Evolutionary conservation across 2,888 invertebrate species (phyloP), one percentile per base, ranked within the genome.

Genomic region (Sussaba pulchella): DNA sequence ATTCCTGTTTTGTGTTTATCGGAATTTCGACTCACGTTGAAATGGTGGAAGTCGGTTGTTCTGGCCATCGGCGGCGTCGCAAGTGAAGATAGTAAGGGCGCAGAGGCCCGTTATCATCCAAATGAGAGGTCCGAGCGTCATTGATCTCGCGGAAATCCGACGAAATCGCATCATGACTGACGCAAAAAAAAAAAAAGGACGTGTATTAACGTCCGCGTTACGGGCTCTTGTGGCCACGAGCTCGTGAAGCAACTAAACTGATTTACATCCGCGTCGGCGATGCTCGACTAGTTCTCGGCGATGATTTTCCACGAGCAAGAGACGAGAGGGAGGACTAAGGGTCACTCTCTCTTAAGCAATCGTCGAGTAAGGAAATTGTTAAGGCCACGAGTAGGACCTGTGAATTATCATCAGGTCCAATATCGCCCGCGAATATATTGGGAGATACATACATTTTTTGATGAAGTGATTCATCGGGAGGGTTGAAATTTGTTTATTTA

Each of bases 381-480:
- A 79, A 74, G 74, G 57, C 64, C 69, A 73, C 79, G 64, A 63
- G 69, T 74, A 66, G 74, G 59, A 74, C 39, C 64, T 70, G 43
- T 63, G 64, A 79, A 78, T 69, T 74, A 74, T 57, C 52, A 66
- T 78, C 54, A 64, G 24, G 6, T 21, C 21, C 66, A 36, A 59
- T 64, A 47, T 19, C 12, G 14, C 41, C n/a, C n/a, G n/a, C n/a
- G n/a, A n/a, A n/a, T n/a, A n/a, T n/a, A n/a, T n/a, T n/a, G n/a
- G n/a, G n/a, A n/a, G n/a, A n/a, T n/a, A n/a, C n/a, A n/a, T n/a
- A n/a, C n/a, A n/a, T n/a, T n/a, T n/a, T n/a, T n/a, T n/a, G n/a
- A n/a, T n/a, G n/a, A n/a, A n/a, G n/a, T n/a, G n/a, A n/a, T n/a
- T n/a, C n/a, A n/a, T n/a, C n/a, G n/a, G n/a, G n/a, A n/a, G n/a